phyloP scores from a whole-genome alignment of 2,888 invertebrate species.

The Digitonthophagus gazella region DNA sequence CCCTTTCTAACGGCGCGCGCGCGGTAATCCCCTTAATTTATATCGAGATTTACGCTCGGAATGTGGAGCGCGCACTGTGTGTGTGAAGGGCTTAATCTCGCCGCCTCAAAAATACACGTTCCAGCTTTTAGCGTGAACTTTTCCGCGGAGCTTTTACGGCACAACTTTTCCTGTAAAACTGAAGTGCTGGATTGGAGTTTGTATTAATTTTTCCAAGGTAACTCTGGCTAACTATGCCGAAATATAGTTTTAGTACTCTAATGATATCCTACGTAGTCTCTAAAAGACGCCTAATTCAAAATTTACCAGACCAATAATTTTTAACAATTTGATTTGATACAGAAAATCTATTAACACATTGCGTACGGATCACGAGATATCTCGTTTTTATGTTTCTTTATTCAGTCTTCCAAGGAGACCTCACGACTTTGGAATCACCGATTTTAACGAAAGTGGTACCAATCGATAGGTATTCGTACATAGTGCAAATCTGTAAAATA shows the following conservation, averaged over 20 bases:
- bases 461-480: too few relatives aligned
- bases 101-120: conserved; percentile 8
- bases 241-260: not conserved
- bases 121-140: not conserved
- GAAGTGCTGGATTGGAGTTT: not conserved
- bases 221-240: not conserved
- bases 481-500: too few relatives aligned
- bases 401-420: too few relatives aligned
- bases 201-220: not conserved
- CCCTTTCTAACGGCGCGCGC: conserved; percentile 9
- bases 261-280: too few relatives aligned
- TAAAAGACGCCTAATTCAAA: not conserved
- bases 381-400: too few relatives aligned
- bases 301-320: too few relatives aligned
- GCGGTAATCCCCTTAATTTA: conserved; percentile 15
- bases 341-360: too few relatives aligned
- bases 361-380: too few relatives aligned
- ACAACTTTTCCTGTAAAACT: not conserved
- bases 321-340: too few relatives aligned
- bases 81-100: not conserved
- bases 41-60: conserved; percentile 7
- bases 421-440: too few relatives aligned
- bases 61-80: not conserved
- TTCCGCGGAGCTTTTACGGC: conserved; percentile 2
- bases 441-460: too few relatives aligned